A percentile compares a stretch with the other conserved stretches of the same genome.
Conservation (phyloP, 2,113 vertebrate species). For the Entomyzon cyanotis region DNA sequence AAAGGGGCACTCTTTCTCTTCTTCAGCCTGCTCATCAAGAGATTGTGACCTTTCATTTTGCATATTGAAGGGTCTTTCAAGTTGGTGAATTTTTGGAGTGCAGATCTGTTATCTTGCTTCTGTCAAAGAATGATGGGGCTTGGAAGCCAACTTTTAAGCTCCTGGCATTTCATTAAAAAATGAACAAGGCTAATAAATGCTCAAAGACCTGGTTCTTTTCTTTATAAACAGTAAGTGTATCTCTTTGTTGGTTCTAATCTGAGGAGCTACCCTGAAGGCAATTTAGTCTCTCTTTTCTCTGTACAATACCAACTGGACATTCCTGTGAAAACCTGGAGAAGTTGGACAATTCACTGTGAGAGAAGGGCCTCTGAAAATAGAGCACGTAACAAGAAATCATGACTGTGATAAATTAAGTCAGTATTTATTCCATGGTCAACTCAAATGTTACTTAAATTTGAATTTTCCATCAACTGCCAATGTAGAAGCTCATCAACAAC, state of each 20-base stretch:
- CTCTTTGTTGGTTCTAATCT: background rate
- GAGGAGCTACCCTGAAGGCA: conserved; percentile 19
- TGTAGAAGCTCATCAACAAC: background rate
- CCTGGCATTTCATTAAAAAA: conserved; percentile 38
- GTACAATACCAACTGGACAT: background rate
- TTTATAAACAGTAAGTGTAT: conserved; percentile 39
- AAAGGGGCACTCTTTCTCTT: background rate
- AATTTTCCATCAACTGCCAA: background rate
- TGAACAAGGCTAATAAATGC: conserved; percentile 11
- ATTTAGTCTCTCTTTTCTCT: background rate
- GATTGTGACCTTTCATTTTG: background rate
- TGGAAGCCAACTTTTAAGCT: conserved; percentile 50
- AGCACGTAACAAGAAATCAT: background rate
- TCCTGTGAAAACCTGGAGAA: background rate
- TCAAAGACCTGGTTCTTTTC: conserved; percentile 56
- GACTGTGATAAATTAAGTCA: background rate
- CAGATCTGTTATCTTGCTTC: background rate
- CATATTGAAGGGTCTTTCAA: conserved; percentile 55
- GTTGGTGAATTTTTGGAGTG: background rate
- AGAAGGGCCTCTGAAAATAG: background rate
- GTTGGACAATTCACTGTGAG: background rate
- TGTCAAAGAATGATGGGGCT: conserved; percentile 22
- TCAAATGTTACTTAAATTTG: background rate
- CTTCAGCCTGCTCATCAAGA: background rate
- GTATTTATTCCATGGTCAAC: background rate